Evolutionary conservation across 1,140 invertebrate species (phyloP), one percentile per base, ranked within the genome.

Genomic region (Leucophenga varia): DNA sequence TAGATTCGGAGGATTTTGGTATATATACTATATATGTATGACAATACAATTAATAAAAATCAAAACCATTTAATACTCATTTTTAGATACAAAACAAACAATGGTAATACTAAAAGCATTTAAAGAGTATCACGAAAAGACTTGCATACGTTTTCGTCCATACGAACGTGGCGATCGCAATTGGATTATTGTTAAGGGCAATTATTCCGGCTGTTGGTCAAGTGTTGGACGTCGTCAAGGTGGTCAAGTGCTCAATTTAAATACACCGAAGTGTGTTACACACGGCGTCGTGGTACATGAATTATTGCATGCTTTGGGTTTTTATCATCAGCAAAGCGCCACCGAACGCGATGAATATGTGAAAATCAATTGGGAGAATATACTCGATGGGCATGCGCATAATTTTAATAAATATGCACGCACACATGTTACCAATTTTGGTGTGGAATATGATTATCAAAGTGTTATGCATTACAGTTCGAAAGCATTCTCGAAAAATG

Each of bases 131-230:
- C 86, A 88, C 51, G 81, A 81, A 7, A 76, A 83, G 41, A 90
- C 87, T 3, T 91, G 88, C 61, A 77, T 91, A 10, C 81, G 81
- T 40, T 90, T 88, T 63, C 82, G 85, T 2, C 84, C 84, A 0
- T 90, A 89, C 59, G 78, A 79, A 28, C 72, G 84, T 55, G 74
- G 75, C 3, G 85, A 88, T 53, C 77, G 77, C 21, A 75, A 86
- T 45, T 83, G 77, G 52, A 75, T 90, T 14, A 65, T 80, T 2
- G 84, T 90, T 32, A 83, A 80, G 18, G 86, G 80, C 47, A 78
- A 79, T 12, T 83, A 83, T 19, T 85, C 83, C 0, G 90, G 90
- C 9, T 93, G 90, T 69, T 91, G 88, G 87, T 89, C 87, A 3
- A 86, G 81, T 48, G 86, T 91, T 1, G 89, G 89, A 0, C 77